These are phyloP conservation scores for Aleiodes sp. DNA, from an alignment of 1,140 invertebrate species.

Conservation along the genomic window DNA sequence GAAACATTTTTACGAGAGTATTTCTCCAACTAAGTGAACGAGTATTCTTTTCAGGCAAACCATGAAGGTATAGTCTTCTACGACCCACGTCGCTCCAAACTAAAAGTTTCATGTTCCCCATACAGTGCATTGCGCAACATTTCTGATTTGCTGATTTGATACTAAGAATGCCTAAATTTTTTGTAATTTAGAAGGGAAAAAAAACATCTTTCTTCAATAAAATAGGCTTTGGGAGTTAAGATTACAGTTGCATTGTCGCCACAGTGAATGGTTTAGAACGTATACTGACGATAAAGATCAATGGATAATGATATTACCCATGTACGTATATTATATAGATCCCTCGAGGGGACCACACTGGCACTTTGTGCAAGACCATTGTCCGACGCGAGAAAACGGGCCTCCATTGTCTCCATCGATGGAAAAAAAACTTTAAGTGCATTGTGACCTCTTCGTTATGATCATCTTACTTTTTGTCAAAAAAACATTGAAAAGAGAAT, in stretches of 20 bases:
- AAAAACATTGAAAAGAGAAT: not conserved
- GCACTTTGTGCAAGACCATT: slow-evolving; percentile 4
- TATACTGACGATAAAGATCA: slow-evolving; percentile 6
- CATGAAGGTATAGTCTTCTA: too few relatives aligned
- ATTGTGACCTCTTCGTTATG: not conserved
- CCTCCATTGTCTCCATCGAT: slow-evolving; percentile 11
- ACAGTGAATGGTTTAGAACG: not conserved
- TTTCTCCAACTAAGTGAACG: not conserved
- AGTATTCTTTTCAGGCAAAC: not conserved
- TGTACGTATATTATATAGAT: slow-evolving; percentile 15
- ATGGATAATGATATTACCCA: slow-evolving; percentile 13
- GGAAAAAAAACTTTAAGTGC: not conserved
- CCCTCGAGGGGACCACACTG: not conserved
- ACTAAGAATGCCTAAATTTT: too few relatives aligned
- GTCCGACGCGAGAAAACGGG: slow-evolving; percentile 2
- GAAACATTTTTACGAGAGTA: not conserved
- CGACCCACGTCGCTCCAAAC: not conserved
- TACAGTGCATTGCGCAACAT: not conserved
- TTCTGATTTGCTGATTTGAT: not conserved
- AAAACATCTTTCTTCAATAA: too few relatives aligned
- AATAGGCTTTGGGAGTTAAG: too few relatives aligned
- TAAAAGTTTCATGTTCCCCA: not conserved
- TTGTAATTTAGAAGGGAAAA: too few relatives aligned
- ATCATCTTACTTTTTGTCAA: not conserved
- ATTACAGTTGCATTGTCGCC: not conserved